phyloP scores from a whole-genome alignment of 2,113 vertebrate genomes.

The Oreochromis niloticus region DNA sequence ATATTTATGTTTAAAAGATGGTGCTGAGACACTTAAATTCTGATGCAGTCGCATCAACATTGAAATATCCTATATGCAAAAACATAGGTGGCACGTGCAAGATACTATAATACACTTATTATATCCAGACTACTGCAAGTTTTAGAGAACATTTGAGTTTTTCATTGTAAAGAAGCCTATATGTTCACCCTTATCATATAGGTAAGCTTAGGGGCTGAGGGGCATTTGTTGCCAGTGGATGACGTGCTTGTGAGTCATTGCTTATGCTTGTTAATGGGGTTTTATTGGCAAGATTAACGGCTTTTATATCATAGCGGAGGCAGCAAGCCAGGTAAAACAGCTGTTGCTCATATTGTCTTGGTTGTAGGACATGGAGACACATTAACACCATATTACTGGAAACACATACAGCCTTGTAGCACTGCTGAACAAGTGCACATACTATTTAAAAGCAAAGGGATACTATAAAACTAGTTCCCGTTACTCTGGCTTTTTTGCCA shows the following conservation, averaged over 20 bases:
- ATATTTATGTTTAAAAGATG: neutral
- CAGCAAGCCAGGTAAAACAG: conserved; percentile 67
- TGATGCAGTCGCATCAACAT: neutral
- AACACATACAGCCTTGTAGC: conserved; percentile 42
- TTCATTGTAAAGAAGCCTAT: neutral
- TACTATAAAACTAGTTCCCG: neutral
- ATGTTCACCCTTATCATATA: neutral
- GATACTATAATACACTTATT: neutral
- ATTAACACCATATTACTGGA: conserved; percentile 54
- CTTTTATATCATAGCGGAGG: conserved; percentile 66
- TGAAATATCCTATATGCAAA: neutral
- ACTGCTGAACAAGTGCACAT: conserved; percentile 8
- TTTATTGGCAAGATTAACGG: conserved; percentile 70
- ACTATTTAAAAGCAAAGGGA: neutral
- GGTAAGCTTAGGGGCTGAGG: conserved; percentile 39
- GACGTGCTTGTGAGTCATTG: conserved; percentile 54
- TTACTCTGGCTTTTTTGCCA: neutral
- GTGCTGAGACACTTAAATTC: conserved; percentile 15
- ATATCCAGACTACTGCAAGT: neutral
- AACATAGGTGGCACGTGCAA: neutral
- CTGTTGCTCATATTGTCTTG: conserved; percentile 65
- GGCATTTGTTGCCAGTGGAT: conserved; percentile 26
- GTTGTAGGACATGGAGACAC: conserved; percentile 44
- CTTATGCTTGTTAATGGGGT: conserved; percentile 64
- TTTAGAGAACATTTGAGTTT: neutral